phyloP scores from a whole-genome alignment of 1,140 invertebrate species.

The Condylostylus longicornis region DNA sequence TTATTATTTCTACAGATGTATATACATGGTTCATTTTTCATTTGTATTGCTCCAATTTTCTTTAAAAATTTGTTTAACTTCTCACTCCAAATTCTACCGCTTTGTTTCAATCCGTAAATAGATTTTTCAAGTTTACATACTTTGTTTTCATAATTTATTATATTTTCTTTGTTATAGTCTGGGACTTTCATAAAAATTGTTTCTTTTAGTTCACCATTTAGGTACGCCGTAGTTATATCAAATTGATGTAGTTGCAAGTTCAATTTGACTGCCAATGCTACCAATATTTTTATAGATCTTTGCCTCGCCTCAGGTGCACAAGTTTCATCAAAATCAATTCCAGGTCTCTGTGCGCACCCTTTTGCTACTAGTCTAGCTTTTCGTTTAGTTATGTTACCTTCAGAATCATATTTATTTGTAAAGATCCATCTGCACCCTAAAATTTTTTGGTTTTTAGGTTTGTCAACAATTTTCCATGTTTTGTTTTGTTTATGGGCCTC shows the following conservation, averaged over 20 bases:
- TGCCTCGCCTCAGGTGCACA: conserved; percentile 17
- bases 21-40: conserved; percentile 10
- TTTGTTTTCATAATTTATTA: too few relatives aligned
- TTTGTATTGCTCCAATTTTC: conserved; percentile 8
- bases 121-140: conserved; percentile 22
- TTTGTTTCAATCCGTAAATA: conserved; percentile 26
- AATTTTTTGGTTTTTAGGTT: conserved; percentile 12
- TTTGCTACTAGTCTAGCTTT: conserved; percentile 28
- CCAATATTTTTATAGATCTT: neutral
- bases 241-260: conserved; percentile 20
- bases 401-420: conserved; percentile 17
- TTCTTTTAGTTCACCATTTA: conserved; percentile 25
- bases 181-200: conserved; percentile 29
- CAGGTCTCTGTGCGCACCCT: conserved; percentile 14
- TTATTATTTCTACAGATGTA: neutral
- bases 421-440: conserved; percentile 27
- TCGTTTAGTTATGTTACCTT: conserved; percentile 14
- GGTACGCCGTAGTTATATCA: conserved; percentile 22
- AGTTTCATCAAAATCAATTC: conserved; percentile 25
- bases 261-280: neutral
- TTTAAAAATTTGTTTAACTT: conserved; percentile 11
- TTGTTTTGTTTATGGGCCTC: too few relatives aligned
- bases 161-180: too few relatives aligned
- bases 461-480: conserved; percentile 13
- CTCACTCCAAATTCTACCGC: conserved; percentile 19